phyloP scores from a whole-genome alignment of 2,113 vertebrate species.

The Actinemys pallida region DNA sequence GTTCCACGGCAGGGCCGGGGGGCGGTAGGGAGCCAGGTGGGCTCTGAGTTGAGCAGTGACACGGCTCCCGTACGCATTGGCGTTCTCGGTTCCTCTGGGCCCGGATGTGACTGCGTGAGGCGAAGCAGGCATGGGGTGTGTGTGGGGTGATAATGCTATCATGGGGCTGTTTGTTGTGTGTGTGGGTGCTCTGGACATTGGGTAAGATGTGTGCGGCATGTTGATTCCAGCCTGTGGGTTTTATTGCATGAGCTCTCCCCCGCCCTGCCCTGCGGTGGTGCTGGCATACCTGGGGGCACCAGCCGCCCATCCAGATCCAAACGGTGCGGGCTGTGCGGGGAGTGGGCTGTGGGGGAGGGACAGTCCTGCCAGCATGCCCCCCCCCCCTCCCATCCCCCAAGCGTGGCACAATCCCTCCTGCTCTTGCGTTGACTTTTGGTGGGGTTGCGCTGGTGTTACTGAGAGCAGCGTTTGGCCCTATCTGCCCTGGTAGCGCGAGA shows the following conservation, averaged over 20 bases:
- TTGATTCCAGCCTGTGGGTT: not conserved
- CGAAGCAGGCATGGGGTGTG: not conserved
- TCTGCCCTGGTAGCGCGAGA: not conserved
- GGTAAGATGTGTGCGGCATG: not conserved
- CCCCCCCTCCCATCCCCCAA: accelerated
- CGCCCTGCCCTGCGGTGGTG: not conserved
- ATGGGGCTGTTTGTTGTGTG: not conserved
- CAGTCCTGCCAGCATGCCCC: not conserved
- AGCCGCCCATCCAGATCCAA: not conserved
- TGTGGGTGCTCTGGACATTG: not conserved
- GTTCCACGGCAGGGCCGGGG: not conserved
- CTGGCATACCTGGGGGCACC: not conserved
- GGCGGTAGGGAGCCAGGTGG: not conserved
- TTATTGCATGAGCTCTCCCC: not conserved
- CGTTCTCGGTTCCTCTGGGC: not conserved
- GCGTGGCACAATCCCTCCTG: not conserved
- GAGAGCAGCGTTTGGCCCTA: not conserved
- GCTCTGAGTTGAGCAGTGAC: not conserved
- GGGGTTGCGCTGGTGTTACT: not conserved
- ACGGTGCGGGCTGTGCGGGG: not conserved
- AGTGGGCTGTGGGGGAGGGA: not conserved
- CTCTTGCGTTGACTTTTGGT: not conserved
- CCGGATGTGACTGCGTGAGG: not conserved
- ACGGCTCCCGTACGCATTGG: not conserved
- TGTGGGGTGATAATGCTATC: not conserved